phyloP scores from a whole-genome alignment of 2,888 invertebrate species.

The Acrocera orbiculus region DNA sequence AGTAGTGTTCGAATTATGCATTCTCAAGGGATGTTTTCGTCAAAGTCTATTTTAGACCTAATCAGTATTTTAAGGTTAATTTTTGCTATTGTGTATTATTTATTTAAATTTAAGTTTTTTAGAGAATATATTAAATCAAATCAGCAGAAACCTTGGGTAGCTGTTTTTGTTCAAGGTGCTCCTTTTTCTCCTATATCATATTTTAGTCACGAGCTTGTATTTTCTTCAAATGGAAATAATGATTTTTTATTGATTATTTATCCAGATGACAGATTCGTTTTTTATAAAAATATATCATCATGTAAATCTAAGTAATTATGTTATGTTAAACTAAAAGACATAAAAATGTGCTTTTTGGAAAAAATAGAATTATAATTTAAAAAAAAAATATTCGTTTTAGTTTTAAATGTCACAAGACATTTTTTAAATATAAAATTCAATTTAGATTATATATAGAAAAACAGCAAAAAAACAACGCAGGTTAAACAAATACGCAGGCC shows the following conservation, averaged over 20 bases:
- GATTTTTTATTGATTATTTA: constrained; percentile 32
- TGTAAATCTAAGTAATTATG: constrained; percentile 8
- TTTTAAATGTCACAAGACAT: too few relatives aligned
- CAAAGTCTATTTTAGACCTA: constrained; percentile 25
- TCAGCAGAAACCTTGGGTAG: constrained; percentile 30
- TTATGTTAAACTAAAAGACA: too few relatives aligned
- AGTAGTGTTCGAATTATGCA: constrained; percentile 4
- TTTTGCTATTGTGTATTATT: constrained; percentile 1
- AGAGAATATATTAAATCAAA: constrained; percentile 18
- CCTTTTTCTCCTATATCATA: constrained; percentile 36
- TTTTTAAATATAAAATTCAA: too few relatives aligned
- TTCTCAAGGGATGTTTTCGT: constrained; percentile 36
- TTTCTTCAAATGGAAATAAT: constrained; percentile 29
- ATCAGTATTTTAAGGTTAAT: constrained; percentile 24
- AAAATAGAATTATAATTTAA: too few relatives aligned
- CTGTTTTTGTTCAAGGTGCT: constrained; percentile 38
- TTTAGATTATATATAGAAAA: too few relatives aligned
- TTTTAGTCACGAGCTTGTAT: constrained; percentile 32
- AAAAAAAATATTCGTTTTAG: too few relatives aligned
- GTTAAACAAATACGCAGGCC: too few relatives aligned
- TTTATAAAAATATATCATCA: constrained; percentile 10
- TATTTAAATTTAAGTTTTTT: constrained; percentile 11
- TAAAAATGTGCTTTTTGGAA: too few relatives aligned
- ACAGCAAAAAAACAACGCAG: too few relatives aligned
- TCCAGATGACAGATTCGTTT: constrained; percentile 13